Conservation (phyloP, 2,113 vertebrate species). For the Phalacrocorax brasilianus region DNA sequence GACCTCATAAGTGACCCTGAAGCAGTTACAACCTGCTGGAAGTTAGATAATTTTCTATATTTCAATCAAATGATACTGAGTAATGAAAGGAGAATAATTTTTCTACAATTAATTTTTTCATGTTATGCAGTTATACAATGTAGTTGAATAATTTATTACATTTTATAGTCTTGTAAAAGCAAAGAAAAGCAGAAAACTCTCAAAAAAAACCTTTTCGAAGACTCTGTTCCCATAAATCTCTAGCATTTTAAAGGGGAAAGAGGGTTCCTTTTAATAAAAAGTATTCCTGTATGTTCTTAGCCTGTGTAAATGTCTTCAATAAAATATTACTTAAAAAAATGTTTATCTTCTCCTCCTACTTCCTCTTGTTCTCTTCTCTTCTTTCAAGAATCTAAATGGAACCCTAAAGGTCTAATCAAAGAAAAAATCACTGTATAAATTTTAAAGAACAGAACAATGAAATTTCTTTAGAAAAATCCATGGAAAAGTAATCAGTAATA, state of each 20-base stretch:
- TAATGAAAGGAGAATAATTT: not conserved
- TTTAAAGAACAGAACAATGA: not conserved
- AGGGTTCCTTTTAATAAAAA: not conserved
- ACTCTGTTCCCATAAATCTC: not conserved
- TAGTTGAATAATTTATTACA: not conserved
- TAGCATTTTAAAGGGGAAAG: not conserved
- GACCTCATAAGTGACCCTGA: not conserved
- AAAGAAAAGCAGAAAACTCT: not conserved
- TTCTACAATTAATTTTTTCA: not conserved
- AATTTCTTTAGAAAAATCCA: not conserved
- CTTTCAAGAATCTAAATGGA: not conserved
- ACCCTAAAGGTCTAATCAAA: not conserved
- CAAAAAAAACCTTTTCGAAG: not conserved
- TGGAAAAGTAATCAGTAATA: not conserved
- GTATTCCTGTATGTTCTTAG: not conserved
- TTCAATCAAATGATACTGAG: not conserved
- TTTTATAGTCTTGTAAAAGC: not conserved
- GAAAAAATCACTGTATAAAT: not conserved
- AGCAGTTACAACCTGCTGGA: not conserved
- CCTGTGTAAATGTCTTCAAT: not conserved
- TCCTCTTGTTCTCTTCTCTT: not conserved
- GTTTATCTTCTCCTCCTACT: not conserved
- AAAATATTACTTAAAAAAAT: not conserved
- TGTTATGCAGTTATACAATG: not conserved
- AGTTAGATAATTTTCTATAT: not conserved